phyloP scores from a whole-genome alignment of 2,113 vertebrate genomes.

The Alces alces region DNA sequence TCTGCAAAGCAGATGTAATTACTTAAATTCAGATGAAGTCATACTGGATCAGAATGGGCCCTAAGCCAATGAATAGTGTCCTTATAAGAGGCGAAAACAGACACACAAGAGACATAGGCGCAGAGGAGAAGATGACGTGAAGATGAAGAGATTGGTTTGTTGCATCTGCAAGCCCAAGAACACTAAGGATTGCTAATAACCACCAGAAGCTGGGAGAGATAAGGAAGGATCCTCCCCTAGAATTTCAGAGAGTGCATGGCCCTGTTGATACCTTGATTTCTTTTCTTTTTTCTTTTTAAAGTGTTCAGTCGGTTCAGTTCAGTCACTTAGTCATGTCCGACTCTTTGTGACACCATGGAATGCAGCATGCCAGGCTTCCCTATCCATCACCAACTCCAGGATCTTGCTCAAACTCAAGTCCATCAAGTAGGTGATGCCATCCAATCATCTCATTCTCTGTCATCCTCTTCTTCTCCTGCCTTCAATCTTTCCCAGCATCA shows the following conservation, averaged over 20 bases:
- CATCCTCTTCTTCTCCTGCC: neutral
- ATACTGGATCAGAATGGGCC: neutral
- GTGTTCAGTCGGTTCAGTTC: neutral
- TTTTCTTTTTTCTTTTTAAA: neutral
- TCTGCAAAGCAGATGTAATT: neutral
- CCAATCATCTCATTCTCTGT: neutral
- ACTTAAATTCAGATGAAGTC: neutral
- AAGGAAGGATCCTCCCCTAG: neutral
- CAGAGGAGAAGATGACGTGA: neutral
- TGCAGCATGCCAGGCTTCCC: neutral
- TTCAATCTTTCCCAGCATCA: neutral
- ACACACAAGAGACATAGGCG: neutral
- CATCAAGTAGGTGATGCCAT: neutral
- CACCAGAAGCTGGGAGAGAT: neutral
- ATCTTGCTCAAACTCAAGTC: neutral
- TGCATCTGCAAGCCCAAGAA: neutral
- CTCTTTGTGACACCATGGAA: neutral
- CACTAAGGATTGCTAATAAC: neutral
- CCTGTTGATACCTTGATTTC: neutral
- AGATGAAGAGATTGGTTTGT: neutral
- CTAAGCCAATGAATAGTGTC: neutral
- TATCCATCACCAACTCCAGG: neutral
- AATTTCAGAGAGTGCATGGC: neutral
- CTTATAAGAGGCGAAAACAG: neutral
- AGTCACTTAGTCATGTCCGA: accelerated